phyloP scores from a whole-genome alignment of 2,797 vertebrate species.

The Anas capensis region DNA sequence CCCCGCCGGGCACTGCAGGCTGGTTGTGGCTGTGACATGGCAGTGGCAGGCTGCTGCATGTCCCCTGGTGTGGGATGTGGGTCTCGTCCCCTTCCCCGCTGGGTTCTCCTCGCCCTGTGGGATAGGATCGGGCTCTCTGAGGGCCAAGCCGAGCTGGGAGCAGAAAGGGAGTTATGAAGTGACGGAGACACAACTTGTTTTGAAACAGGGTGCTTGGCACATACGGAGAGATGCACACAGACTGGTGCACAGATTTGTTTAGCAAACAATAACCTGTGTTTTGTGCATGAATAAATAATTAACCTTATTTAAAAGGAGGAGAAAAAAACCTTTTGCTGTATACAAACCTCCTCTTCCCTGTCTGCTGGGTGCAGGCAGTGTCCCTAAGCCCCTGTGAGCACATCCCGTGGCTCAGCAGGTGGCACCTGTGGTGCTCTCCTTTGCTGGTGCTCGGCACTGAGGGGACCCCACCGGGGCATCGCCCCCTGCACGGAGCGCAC shows the following conservation, averaged over 20 bases:
- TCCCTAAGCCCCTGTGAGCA: accelerated
- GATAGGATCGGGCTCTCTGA: too few species aligned
- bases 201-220: not conserved
- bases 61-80: accelerated
- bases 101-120: accelerated
- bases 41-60: accelerated
- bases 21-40: accelerated
- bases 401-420: not conserved
- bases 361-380: accelerated
- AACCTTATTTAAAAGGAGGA: conserved; percentile 29
- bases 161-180: not conserved
- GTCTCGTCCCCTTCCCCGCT: too few species aligned
- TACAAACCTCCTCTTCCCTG: not conserved
- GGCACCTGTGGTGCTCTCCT: not conserved
- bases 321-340: not conserved
- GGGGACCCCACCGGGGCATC: accelerated
- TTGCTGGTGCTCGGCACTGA: accelerated
- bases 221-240: conserved; percentile 1
- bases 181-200: conserved; percentile 21
- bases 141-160: not conserved
- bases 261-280: conserved; percentile 70
- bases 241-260: conserved; percentile 65
- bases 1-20: accelerated
- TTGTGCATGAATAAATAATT: conserved; percentile 58
- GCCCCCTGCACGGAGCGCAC: accelerated